phyloP scores from a whole-genome alignment of 1,140 invertebrate species.

The Drosophila mojavensis region DNA sequence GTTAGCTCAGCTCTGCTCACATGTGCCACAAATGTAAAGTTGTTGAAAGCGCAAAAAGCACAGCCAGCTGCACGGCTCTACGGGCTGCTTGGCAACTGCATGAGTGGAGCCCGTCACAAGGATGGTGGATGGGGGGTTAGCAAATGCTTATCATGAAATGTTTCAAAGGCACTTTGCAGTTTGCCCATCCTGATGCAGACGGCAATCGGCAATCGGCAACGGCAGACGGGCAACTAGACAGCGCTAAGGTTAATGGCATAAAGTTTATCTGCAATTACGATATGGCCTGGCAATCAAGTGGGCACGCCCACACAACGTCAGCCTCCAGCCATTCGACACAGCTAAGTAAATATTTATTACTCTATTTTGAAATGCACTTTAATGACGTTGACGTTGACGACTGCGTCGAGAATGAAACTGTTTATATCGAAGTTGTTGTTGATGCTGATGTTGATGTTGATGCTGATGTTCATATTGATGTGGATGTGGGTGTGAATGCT shows the following conservation, averaged over 20 bases:
- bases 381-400: constrained; percentile 46
- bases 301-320: neutral
- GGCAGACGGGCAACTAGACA: constrained; percentile 55
- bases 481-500: constrained; percentile 3
- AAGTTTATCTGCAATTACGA: constrained; percentile 82
- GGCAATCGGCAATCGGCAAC: neutral
- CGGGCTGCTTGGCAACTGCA: neutral
- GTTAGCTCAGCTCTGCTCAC: constrained; percentile 33
- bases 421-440: constrained; percentile 18
- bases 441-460: constrained; percentile 2
- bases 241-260: constrained; percentile 78
- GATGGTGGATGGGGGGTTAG: neutral
- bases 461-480: neutral
- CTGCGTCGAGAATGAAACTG: constrained; percentile 24
- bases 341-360: constrained; percentile 75
- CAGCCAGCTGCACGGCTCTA: neutral
- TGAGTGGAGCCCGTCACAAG: neutral
- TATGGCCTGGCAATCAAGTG: constrained; percentile 68
- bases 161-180: constrained; percentile 73
- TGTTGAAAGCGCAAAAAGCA: constrained; percentile 49
- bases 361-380: constrained; percentile 78
- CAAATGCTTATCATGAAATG: constrained; percentile 73
- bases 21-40: constrained; percentile 59
- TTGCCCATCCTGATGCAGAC: constrained; percentile 7
- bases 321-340: constrained; percentile 16